These are phyloP conservation scores for Corythornis cristatus DNA, from an alignment of 2,113 vertebrate species.

Conservation along the genomic window DNA sequence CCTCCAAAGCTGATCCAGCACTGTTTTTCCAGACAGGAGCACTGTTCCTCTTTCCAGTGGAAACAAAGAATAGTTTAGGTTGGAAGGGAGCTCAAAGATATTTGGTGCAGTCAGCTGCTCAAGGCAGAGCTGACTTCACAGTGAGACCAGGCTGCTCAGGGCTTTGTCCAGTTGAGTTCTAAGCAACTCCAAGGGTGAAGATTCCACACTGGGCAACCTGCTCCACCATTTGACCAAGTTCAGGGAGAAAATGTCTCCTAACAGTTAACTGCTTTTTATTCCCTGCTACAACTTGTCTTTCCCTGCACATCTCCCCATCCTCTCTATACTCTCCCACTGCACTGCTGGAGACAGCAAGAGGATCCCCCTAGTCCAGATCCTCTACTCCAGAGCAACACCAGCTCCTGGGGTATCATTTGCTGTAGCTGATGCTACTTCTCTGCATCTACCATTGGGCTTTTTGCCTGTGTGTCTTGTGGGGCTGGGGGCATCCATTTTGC, in stretches of 20 bases:
- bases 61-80: neutral
- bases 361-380: neutral
- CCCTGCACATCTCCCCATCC: neutral
- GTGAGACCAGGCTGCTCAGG: neutral
- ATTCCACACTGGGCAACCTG: neutral
- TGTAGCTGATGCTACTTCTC: neutral
- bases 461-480: neutral
- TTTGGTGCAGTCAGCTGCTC: neutral
- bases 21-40: neutral
- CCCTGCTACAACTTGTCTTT: neutral
- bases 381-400: neutral
- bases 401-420: neutral
- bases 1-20: neutral
- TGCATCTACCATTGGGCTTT: neutral
- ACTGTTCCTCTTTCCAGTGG: neutral
- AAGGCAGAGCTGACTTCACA: neutral
- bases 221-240: neutral
- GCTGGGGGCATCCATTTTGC: neutral
- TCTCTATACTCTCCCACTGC: neutral
- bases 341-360: neutral
- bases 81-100: neutral
- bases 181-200: neutral
- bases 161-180: neutral
- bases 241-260: neutral
- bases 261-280: neutral